Percentiles rank a stretch among this genome's conserved stretches.
Conservation (phyloP, 2,888 invertebrate genomes). For the Calliphora vomitoria region DNA sequence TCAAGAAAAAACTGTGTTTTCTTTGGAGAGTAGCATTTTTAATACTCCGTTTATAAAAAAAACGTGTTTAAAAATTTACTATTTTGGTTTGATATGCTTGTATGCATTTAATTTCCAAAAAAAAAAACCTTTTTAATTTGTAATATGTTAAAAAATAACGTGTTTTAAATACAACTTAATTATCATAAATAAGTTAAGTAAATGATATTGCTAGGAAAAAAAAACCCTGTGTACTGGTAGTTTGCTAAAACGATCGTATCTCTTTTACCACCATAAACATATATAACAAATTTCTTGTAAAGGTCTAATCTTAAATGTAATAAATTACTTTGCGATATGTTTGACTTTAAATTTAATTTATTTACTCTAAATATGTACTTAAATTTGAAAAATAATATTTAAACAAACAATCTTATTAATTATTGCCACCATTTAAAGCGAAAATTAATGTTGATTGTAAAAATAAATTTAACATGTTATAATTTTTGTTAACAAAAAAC, state of each 20-base stretch:
- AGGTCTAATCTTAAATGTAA: slow-evolving; percentile 21
- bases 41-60: no score
- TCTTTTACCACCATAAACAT: not conserved
- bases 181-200: no score
- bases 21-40: no score
- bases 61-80: no score
- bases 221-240: not conserved
- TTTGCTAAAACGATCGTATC: not conserved
- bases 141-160: no score
- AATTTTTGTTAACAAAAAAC: slow-evolving; percentile 55
- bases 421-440: slow-evolving; percentile 50
- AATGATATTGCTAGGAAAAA: not conserved
- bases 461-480: slow-evolving; percentile 46
- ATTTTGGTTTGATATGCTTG: no score
- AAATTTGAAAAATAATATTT: not conserved
- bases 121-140: no score
- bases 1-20: no score
- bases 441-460: slow-evolving; percentile 54
- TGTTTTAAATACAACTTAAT: no score
- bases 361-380: slow-evolving; percentile 22
- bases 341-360: slow-evolving; percentile 27
- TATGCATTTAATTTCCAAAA: no score
- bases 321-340: slow-evolving; percentile 43
- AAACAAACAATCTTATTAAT: slow-evolving; percentile 57
- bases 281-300: not conserved